Base-by-base conservation (phyloP, 1,140 invertebrate genomes). In the Hycleus cichorii region DNA sequence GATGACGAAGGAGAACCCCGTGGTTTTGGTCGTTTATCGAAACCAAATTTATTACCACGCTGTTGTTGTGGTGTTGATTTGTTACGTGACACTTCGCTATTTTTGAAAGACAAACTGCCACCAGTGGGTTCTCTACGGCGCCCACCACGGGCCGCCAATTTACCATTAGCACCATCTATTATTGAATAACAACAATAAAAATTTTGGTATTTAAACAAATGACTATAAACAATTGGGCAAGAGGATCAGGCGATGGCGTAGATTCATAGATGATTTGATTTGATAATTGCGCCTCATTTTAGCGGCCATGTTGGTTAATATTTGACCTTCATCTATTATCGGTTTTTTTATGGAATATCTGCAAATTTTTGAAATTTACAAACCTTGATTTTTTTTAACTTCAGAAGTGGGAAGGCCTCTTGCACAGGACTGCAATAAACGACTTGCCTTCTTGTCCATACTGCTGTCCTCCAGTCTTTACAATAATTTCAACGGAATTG, bases 11-110 rank as follows among this genome's bases (percentile, higher is more conserved):
- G 73, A 78, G 78, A 68, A 76, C 85, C 82, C 74, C 87, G 81
- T 75, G 85, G 78, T 75, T 80, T 81, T 70, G 88, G 86, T 77
- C 87, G 83, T 77, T 89, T 90, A 75, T 89, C 88, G 76, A 80
- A 75, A 72, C 75, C 75, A 65, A 75, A 40, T 47, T 32, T 75
- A 73, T 76, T 80, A 71, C 70, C 71, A 71, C 84, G 84, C 70
- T 85, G 84, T 70, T 81, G 84, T 70, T 81, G 75, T 70, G 81
- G 75, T 65, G 74, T 72, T 50, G 78, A 80, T 71, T 83, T 85
- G 7, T 42, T 42, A 32, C 75, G 77, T 58, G 77, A 75, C 67
- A 80, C 77, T 73, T 88, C 86, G 76, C 78, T 78, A 11, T 4
- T 42, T 68, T 82, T 81, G 55, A 78, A 67, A 60, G 72, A 72